Evolutionary conservation across 30 jellyfish, hydroid and myxozoan species (phyloP), one percentile per base, ranked within the genome.

Genomic region (Turritopsis rubra): DNA sequence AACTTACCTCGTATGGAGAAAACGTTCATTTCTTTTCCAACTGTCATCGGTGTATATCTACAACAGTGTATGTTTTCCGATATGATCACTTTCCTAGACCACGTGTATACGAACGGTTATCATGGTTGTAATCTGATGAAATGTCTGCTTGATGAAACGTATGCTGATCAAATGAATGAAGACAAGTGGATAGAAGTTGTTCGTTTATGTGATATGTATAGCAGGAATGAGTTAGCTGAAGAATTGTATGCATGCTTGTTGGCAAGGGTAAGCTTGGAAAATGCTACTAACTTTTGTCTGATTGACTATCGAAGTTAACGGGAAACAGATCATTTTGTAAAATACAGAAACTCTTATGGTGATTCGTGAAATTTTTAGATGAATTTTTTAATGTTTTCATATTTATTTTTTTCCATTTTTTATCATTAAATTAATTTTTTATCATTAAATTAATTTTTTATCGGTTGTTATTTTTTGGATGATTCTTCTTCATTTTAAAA

Each of bases 141-240:
- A 21, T 72, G 68, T 18, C 18, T 90, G 60, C 79, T 83, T 28
- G 86, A 79, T 22, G 97, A 90, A 78, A 85, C 89, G 16, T 65
- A n/a, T 16, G 16, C 31, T 13, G 97, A 90, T 66, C 79, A 78
- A 29, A 82, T 90, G 95, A 24, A 84, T 20, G 77, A 41, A 26
- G 86, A 81, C 27, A 78, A 81, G 68, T 90, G 97, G 97, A 13
- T 53, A 16, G 52, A 85, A 66, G 84, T 85, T 21, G 85, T 85
- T 20, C 85, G 82, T 24, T 27, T 85, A 26, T 90, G 97, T 81
- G 16, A 80, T 0, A 75, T 28, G 9, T 26, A 54, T 29, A 24
- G 66, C 21, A 21, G 65, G 41, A 31, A 29, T 22, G 93, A 75
- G 66, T 29, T 85, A 26, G 97, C 91, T 9, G 87, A 71, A 28